Evolutionary conservation across 2,113 vertebrate species (phyloP).

Genomic region (Clarias gariepinus): DNA sequence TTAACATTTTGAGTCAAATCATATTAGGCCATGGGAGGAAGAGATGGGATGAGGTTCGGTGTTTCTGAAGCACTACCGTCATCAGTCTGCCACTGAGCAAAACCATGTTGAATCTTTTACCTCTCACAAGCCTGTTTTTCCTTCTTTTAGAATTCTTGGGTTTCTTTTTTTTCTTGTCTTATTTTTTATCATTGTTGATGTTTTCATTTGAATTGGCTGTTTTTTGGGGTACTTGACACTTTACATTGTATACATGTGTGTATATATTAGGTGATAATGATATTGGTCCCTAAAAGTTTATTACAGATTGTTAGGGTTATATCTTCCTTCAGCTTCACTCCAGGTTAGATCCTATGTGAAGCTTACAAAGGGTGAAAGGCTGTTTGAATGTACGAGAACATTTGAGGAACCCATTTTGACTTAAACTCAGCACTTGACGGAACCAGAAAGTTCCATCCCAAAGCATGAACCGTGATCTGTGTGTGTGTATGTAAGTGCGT

Average conservation of each 20-base stretch:
- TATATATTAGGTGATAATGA: conserved; percentile 75
- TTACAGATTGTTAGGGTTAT: conserved; percentile 64
- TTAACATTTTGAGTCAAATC: conserved; percentile 69
- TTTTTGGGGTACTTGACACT: conserved; percentile 81
- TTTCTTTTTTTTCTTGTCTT: conserved; percentile 69
- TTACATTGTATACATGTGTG: conserved; percentile 78
- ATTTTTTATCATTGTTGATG: conserved; percentile 57
- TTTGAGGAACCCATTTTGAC: conserved; percentile 63
- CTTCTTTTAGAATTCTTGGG: conserved; percentile 60
- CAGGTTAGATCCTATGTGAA: conserved; percentile 68
- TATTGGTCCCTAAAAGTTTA: conserved; percentile 70
- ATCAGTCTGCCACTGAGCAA: conserved; percentile 64
- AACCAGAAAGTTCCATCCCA: conserved; percentile 68
- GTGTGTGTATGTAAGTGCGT: conserved; percentile 48
- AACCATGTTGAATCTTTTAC: conserved; percentile 67
- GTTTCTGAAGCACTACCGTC: conserved; percentile 76
- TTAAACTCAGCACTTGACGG: conserved; percentile 71
- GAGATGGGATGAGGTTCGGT: conserved; percentile 63
- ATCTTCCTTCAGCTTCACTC: conserved; percentile 71
- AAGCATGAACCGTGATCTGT: conserved; percentile 67
- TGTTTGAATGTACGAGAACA: conserved; percentile 67
- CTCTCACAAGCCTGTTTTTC: conserved; percentile 65
- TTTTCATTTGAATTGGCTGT: conserved; percentile 70
- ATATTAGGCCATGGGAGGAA: conserved; percentile 47
- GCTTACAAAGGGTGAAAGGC: conserved; percentile 61